Percentiles rank a stretch among this genome's conserved stretches.
These are phyloP conservation scores for Pseudococcus viburni DNA, from an alignment of 2,888 invertebrate species.

Conservation along the genomic window DNA sequence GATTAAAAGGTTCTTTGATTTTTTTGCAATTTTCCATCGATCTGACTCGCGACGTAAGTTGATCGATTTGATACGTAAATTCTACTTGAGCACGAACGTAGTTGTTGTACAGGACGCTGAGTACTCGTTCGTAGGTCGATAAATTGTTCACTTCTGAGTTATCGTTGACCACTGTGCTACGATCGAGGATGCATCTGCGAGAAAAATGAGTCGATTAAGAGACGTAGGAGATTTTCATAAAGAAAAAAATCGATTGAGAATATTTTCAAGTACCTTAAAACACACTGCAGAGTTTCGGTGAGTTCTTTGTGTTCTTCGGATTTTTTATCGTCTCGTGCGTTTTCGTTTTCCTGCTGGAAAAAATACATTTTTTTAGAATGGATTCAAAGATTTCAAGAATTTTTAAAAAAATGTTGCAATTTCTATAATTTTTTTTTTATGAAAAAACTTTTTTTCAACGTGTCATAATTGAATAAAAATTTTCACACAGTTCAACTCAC, in stretches of 20 bases:
- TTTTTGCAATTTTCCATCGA: slow-evolving; percentile 53
- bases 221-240: too few relatives aligned
- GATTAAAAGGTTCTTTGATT: background rate
- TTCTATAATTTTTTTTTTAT: too few relatives aligned
- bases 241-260: background rate
- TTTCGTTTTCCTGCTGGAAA: slow-evolving; percentile 28
- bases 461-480: too few relatives aligned
- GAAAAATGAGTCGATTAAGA: slow-evolving; percentile 27
- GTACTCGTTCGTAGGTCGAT: slow-evolving; percentile 73
- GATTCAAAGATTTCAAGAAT: background rate
- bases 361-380: background rate
- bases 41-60: slow-evolving; percentile 56
- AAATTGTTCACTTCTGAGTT: slow-evolving; percentile 72
- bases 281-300: slow-evolving; percentile 57
- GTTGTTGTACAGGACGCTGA: slow-evolving; percentile 72
- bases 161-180: slow-evolving; percentile 73
- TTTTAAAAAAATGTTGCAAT: too few relatives aligned
- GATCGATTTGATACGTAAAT: slow-evolving; percentile 62
- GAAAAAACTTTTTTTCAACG: too few relatives aligned
- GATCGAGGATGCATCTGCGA: slow-evolving; percentile 71
- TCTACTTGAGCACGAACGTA: slow-evolving; percentile 68
- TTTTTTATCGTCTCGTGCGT: background rate
- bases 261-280: slow-evolving; percentile 31
- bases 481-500: too few relatives aligned
- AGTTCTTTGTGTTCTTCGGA: slow-evolving; percentile 28